phyloP scores from a whole-genome alignment of 1,140 invertebrate species.

The Lanistes nyassanus region DNA sequence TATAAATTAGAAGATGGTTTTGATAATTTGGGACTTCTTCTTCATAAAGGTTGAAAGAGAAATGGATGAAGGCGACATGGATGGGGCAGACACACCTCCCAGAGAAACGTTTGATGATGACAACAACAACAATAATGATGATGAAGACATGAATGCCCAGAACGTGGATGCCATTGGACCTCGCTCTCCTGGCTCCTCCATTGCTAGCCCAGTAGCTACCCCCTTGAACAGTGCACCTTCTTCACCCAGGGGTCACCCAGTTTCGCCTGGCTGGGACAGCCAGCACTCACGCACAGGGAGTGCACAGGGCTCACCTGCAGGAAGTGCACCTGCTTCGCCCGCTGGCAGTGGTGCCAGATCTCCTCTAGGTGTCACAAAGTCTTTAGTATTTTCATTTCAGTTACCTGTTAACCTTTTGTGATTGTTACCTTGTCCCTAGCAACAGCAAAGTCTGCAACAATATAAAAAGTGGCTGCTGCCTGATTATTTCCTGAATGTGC shows the following conservation, averaged over 20 bases:
- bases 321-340: constrained; percentile 32
- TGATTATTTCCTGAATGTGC: too few species aligned
- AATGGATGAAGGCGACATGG: constrained; percentile 36
- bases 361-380: background rate
- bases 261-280: constrained; percentile 25
- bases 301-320: constrained; percentile 25
- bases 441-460: too few species aligned
- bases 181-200: constrained; percentile 11
- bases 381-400: background rate
- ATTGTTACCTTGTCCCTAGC: too few species aligned
- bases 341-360: constrained; percentile 12
- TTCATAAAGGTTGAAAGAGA: constrained; percentile 32
- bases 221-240: constrained; percentile 30
- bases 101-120: background rate
- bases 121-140: background rate
- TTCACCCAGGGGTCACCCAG: constrained; percentile 10
- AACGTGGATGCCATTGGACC: constrained; percentile 10
- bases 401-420: too few species aligned
- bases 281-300: constrained; percentile 23
- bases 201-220: constrained; percentile 25
- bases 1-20: background rate
- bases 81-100: constrained; percentile 17
- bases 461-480: too few species aligned
- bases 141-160: constrained; percentile 10
- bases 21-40: background rate